A percentile compares a stretch with the other conserved stretches of the same genome.
Conservation (phyloP, 2,797 vertebrate species). For the Carapus acus region DNA sequence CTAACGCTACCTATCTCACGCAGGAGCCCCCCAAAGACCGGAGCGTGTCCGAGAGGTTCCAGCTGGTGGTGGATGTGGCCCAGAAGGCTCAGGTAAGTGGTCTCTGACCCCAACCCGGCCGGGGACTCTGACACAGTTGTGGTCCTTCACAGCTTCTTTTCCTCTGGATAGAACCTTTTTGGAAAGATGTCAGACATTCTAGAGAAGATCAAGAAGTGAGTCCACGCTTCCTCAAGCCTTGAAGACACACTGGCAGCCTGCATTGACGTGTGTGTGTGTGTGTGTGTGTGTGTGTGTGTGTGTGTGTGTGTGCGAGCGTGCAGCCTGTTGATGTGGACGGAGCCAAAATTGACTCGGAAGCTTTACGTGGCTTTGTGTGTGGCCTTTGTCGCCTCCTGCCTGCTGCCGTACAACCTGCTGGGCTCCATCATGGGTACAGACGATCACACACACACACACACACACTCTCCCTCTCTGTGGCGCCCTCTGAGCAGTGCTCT, state of each 20-base stretch:
- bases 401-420: conserved; percentile 89
- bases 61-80: conserved; percentile 94
- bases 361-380: conserved; percentile 87
- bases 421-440: conserved; percentile 85
- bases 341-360: conserved; percentile 93
- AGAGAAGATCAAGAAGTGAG: conserved; percentile 98
- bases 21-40: conserved; percentile 90
- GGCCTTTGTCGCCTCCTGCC: conserved; percentile 88
- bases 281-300: conserved; percentile 16
- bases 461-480: too few relatives aligned
- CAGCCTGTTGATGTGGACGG: conserved; percentile 97
- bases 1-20: too few relatives aligned
- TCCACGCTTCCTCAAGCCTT: conserved; percentile 16
- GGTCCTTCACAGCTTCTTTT: neutral
- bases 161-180: conserved; percentile 84
- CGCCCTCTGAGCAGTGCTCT: too few relatives aligned
- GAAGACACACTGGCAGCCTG: too few relatives aligned
- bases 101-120: too few relatives aligned
- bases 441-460: too few relatives aligned
- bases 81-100: conserved; percentile 88
- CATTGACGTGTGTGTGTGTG: conserved; percentile 4
- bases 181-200: conserved; percentile 96
- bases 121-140: neutral
- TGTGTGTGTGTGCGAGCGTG: conserved; percentile 15
- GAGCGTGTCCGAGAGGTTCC: conserved; percentile 96